Evolutionary conservation across 2,888 invertebrate species (phyloP), one percentile per base, ranked within the genome.

Genomic region (Lampropteryx suffumata): DNA sequence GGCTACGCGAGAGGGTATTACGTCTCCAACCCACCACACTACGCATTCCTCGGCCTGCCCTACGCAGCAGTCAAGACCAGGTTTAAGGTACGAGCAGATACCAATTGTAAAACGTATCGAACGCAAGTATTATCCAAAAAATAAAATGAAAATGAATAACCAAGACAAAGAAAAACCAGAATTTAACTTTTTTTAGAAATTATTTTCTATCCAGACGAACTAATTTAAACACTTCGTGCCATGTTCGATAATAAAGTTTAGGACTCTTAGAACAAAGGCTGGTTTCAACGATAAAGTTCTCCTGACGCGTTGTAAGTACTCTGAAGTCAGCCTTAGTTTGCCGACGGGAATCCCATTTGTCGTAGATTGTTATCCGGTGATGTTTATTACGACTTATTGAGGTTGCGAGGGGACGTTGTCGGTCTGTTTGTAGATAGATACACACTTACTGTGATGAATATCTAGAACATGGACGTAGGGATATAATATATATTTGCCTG

Each of bases 41-140:
- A 73, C 68, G 77, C 76, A 45, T 90, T 71, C 78, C 79, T 84
- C 64, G 89, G 89, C 35, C 59, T 90, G 34, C 86, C 87, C 35
- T 89, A 89, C 76, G 88, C 82, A 42, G 76, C 71, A 29, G 80
- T 79, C 62, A 71, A 74, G 2, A 67, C 55, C 6, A 36, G 48
- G 17, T 53, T 53, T 28, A 41, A 53, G 53, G 53, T 53, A 53
- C 11, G 26, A 11, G 11, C 2, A n/a, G n/a, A n/a, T n/a, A n/a
- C n/a, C n/a, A n/a, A n/a, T n/a, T n/a, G n/a, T n/a, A n/a, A n/a
- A n/a, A n/a, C n/a, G n/a, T n/a, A n/a, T n/a, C n/a, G n/a, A n/a
- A n/a, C n/a, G n/a, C n/a, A n/a, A n/a, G n/a, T n/a, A n/a, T n/a
- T n/a, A n/a, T n/a, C n/a, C n/a, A n/a, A n/a, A n/a, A n/a, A n/a